Percentiles rank a stretch among this genome's conserved stretches.
phyloP scores from a whole-genome alignment of 1,140 invertebrate species.

The Drosophila nigromelanica region DNA sequence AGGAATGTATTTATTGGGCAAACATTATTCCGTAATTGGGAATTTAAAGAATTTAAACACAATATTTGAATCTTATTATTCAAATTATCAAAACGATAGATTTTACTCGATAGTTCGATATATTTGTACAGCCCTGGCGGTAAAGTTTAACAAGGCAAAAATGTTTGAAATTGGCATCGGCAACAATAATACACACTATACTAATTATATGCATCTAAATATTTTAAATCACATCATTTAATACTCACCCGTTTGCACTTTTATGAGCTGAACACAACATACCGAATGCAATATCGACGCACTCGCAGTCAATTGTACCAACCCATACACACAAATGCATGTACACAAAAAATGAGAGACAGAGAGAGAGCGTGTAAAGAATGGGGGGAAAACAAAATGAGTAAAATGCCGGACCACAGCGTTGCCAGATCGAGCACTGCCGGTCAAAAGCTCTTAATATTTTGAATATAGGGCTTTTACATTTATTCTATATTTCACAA shows the following conservation, averaged over 20 bases:
- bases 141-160: background rate
- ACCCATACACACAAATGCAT: conserved; percentile 39
- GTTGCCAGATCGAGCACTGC: conserved; percentile 25
- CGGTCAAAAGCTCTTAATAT: conserved; percentile 4
- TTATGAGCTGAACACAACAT: conserved; percentile 11
- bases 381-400: conserved; percentile 46
- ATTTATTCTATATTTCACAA: background rate
- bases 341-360: conserved; percentile 44
- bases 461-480: background rate
- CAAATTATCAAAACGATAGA: conserved; percentile 8
- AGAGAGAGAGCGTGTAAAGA: conserved; percentile 40
- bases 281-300: conserved; percentile 41
- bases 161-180: background rate
- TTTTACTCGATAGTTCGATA: conserved; percentile 1
- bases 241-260: conserved; percentile 33
- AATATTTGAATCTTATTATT: background rate
- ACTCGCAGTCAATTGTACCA: conserved; percentile 33
- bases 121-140: conserved; percentile 21
- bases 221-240: conserved; percentile 12
- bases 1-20: background rate
- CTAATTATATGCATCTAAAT: background rate
- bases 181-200: background rate
- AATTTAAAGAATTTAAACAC: background rate
- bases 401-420: conserved; percentile 45
- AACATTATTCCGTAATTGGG: background rate